phyloP scores from a whole-genome alignment of 2,888 invertebrate genomes.

The Polylopha cassiicola region DNA sequence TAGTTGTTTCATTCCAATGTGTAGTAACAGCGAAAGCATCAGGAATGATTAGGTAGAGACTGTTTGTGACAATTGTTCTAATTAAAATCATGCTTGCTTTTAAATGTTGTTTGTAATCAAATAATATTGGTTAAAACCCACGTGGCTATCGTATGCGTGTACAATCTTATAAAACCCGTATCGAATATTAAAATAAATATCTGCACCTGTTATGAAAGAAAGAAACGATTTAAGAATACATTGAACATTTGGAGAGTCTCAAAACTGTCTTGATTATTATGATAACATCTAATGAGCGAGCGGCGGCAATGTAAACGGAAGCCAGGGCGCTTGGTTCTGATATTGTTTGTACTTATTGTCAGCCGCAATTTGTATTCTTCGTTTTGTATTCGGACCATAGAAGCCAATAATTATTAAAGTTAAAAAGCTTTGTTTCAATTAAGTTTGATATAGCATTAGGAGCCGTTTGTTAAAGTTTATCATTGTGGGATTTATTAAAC shows the following conservation, averaged over 20 bases:
- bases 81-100: too few species aligned
- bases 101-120: too few species aligned
- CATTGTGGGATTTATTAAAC: slow-evolving; percentile 3
- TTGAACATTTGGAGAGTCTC: slow-evolving; percentile 20
- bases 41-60: too few species aligned
- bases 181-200: slow-evolving; percentile 14
- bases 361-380: slow-evolving; percentile 15
- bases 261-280: slow-evolving; percentile 18
- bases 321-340: slow-evolving; percentile 3
- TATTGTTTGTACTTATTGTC: slow-evolving; percentile 11
- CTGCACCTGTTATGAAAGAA: slow-evolving; percentile 13
- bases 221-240: slow-evolving; percentile 14
- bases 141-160: too few species aligned
- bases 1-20: too few species aligned
- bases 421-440: slow-evolving; percentile 11
- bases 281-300: slow-evolving; percentile 16
- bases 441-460: slow-evolving; percentile 10
- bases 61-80: too few species aligned
- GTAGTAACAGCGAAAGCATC: too few species aligned
- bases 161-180: too few species aligned
- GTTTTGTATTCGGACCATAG: slow-evolving; percentile 12
- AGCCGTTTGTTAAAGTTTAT: slow-evolving; percentile 16
- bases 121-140: too few species aligned
- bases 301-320: slow-evolving; percentile 18
- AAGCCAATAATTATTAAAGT: slow-evolving; percentile 18